Evolutionary conservation across 2,113 vertebrate genomes (phyloP).

Genomic region (Tichodroma muraria): DNA sequence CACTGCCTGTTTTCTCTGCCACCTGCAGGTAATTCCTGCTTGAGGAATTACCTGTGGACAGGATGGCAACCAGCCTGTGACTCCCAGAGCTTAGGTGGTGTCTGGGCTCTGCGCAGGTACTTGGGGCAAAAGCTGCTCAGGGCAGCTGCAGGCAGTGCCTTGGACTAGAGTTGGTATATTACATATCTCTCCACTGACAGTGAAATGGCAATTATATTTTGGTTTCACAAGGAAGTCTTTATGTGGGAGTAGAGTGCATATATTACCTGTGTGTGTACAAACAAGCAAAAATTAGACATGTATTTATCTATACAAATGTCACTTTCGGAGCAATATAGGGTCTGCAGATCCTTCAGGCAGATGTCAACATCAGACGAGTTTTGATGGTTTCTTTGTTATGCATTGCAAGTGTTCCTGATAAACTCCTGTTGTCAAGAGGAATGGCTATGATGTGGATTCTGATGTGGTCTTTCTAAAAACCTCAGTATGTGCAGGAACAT

Average conservation of each 20-base stretch:
- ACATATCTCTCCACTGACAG: fast-evolving
- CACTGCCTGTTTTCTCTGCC: background rate
- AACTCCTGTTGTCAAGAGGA: background rate
- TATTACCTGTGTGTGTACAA: background rate
- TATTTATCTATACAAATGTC: background rate
- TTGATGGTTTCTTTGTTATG: background rate
- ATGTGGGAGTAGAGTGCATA: background rate
- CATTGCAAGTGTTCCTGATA: background rate
- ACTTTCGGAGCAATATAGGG: background rate
- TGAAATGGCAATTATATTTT: background rate
- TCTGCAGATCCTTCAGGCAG: background rate
- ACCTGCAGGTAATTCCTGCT: no score
- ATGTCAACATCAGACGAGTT: background rate
- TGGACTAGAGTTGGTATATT: background rate
- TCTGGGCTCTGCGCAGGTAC: background rate
- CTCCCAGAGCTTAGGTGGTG: background rate
- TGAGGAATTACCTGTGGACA: background rate
- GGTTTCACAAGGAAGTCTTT: background rate
- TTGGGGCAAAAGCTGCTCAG: background rate
- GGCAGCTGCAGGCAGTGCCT: background rate
- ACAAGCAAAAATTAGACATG: background rate
- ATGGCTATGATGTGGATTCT: background rate
- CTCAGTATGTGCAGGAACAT: background rate
- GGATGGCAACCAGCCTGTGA: background rate
- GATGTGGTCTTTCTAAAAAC: background rate